Conservation (phyloP, 1,140 invertebrate genomes). For the Anastrepha ludens region DNA sequence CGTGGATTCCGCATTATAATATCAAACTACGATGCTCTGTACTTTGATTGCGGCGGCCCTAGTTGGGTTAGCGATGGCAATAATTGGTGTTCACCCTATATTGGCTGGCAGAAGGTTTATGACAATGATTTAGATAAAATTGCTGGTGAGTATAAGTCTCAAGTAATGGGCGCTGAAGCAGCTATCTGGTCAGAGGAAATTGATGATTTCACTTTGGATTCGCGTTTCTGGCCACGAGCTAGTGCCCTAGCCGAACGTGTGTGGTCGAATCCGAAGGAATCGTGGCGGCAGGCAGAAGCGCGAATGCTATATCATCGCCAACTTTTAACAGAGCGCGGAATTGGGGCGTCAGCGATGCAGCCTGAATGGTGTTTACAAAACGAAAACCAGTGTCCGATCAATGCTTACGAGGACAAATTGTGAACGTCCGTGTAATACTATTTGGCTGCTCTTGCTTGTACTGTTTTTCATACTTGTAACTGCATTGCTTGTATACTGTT, state of each 20-base stretch:
- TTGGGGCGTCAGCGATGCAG: slow-evolving; percentile 82
- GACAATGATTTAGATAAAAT: slow-evolving; percentile 82
- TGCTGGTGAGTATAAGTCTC: slow-evolving; percentile 75
- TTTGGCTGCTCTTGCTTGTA: no score
- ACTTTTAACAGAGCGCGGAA: slow-evolving; percentile 80
- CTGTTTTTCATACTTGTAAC: no score
- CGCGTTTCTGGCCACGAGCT: slow-evolving; percentile 85
- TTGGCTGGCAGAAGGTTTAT: slow-evolving; percentile 90
- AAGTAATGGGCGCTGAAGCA: slow-evolving; percentile 83
- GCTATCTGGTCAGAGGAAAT: slow-evolving; percentile 88
- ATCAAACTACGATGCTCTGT: slow-evolving; percentile 89
- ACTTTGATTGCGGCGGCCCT: slow-evolving; percentile 87
- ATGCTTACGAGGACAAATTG: slow-evolving; percentile 61
- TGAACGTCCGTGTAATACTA: not conserved
- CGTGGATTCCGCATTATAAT: slow-evolving; percentile 85
- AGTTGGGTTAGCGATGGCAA: slow-evolving; percentile 80
- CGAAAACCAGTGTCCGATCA: slow-evolving; percentile 80
- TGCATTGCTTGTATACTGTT: no score
- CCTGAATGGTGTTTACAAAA: slow-evolving; percentile 90
- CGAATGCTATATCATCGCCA: slow-evolving; percentile 84
- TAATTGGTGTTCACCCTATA: slow-evolving; percentile 92
- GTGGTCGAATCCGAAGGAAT: slow-evolving; percentile 81
- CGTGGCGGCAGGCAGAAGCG: slow-evolving; percentile 80
- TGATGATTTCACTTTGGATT: slow-evolving; percentile 80
- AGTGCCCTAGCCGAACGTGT: slow-evolving; percentile 87